Conservation (phyloP, 1,140 invertebrate genomes). For the Drosophila ogumai region DNA sequence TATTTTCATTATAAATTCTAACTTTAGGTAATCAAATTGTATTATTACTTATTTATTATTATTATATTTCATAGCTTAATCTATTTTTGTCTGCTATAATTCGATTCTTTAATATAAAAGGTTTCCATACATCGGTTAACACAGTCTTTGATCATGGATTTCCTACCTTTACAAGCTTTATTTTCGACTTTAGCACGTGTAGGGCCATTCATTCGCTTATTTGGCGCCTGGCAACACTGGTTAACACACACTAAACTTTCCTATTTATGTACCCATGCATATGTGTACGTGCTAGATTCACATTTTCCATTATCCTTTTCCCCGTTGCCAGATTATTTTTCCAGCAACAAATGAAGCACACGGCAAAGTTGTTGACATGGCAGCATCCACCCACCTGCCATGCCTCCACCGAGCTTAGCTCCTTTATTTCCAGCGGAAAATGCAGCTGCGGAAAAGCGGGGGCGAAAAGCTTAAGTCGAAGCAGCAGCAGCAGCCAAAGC, state of each 20-base stretch:
- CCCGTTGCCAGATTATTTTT: conserved; percentile 10
- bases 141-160: background rate
- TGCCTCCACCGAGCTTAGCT: conserved; percentile 43
- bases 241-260: background rate
- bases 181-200: background rate
- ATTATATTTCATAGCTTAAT: too few relatives aligned
- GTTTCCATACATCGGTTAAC: background rate
- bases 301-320: conserved; percentile 8
- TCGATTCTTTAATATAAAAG: too few relatives aligned
- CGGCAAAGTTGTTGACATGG: conserved; percentile 65
- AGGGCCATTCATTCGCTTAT: background rate
- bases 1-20: too few relatives aligned
- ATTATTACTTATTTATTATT: too few relatives aligned
- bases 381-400: conserved; percentile 24
- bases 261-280: background rate
- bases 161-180: background rate
- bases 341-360: conserved; percentile 62
- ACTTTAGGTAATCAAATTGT: too few relatives aligned
- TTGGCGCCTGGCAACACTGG: conserved; percentile 6
- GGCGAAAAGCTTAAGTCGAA: conserved; percentile 23
- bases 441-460: conserved; percentile 23
- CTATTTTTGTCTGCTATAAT: too few relatives aligned
- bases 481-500: conserved; percentile 13
- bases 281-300: background rate
- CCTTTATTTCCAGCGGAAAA: conserved; percentile 69